Evolutionary conservation across 2,888 invertebrate species (phyloP).

Genomic region (Oscheius sp.): DNA sequence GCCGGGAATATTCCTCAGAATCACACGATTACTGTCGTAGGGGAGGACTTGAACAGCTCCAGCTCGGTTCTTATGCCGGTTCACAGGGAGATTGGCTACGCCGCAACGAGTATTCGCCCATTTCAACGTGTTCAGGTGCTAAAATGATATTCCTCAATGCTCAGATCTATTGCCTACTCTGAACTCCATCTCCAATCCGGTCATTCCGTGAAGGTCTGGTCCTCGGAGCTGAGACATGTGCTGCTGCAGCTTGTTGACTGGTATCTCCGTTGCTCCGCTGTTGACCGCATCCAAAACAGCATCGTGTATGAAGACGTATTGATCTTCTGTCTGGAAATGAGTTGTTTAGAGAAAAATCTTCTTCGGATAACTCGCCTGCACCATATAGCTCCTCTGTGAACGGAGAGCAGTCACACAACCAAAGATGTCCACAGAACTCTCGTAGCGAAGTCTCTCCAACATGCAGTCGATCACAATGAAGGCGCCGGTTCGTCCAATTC

Average conservation of each 20-base stretch:
- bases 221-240: constrained; percentile 82
- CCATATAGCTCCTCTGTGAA: constrained; percentile 99
- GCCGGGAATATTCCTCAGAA: constrained; percentile 51
- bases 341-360: not conserved
- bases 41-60: constrained; percentile 96
- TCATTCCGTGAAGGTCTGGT: constrained; percentile 38
- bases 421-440: constrained; percentile 97
- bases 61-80: constrained; percentile 91
- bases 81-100: constrained; percentile 93
- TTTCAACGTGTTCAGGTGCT: constrained; percentile 90
- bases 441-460: constrained; percentile 95
- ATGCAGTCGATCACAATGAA: constrained; percentile 99
- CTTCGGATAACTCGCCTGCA: constrained; percentile 78
- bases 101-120: constrained; percentile 93
- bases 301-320: constrained; percentile 99
- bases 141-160: constrained; percentile 84
- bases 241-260: constrained; percentile 90
- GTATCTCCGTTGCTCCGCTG: constrained; percentile 90
- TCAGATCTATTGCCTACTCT: constrained; percentile 78
- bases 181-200: constrained; percentile 56
- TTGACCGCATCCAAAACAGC: constrained; percentile 95
- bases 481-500: constrained; percentile 93
- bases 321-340: constrained; percentile 68
- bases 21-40: constrained; percentile 85
- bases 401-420: constrained; percentile 97